Evolutionary conservation across 1,140 invertebrate genomes (phyloP).

Genomic region (Halotydeus destructor): DNA sequence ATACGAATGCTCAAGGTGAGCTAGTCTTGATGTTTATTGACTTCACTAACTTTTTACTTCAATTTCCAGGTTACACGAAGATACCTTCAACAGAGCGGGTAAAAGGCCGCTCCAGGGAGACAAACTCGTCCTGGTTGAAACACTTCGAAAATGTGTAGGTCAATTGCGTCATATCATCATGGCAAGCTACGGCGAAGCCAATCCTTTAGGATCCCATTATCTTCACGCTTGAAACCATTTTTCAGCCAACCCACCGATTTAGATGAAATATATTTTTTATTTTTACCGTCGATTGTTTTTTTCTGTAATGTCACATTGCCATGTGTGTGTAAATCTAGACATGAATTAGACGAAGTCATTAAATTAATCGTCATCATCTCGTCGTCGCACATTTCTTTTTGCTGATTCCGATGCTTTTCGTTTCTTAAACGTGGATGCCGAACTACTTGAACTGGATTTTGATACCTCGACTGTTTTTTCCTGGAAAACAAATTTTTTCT

Average conservation of each 20-base stretch:
- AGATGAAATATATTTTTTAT: neutral
- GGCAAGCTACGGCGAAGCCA: no score
- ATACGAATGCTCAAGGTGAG: constrained; percentile 47
- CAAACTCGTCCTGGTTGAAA: constrained; percentile 3
- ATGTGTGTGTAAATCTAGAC: no score
- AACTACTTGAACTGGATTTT: neutral
- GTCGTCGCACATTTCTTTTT: neutral
- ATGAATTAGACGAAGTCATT: neutral
- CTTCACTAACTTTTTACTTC: neutral
- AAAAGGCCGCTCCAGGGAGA: constrained; percentile 1
- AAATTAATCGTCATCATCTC: neutral
- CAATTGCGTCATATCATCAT: constrained; percentile 3
- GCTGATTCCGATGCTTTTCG: neutral
- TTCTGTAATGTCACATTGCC: no score
- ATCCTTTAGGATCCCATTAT: no score
- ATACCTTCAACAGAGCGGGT: constrained; percentile 1
- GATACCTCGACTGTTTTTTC: constrained; percentile 5
- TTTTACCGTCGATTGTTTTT: neutral
- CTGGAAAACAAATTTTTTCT: constrained; percentile 6
- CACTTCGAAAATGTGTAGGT: neutral
- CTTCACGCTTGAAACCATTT: no score
- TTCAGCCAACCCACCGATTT: neutral
- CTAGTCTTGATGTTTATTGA: neutral
- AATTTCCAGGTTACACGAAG: constrained; percentile 1
- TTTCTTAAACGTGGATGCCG: constrained; percentile 2